These are phyloP conservation scores for Oscheius sp. DNA, from an alignment of 2,888 invertebrate species.

Conservation along the genomic window DNA sequence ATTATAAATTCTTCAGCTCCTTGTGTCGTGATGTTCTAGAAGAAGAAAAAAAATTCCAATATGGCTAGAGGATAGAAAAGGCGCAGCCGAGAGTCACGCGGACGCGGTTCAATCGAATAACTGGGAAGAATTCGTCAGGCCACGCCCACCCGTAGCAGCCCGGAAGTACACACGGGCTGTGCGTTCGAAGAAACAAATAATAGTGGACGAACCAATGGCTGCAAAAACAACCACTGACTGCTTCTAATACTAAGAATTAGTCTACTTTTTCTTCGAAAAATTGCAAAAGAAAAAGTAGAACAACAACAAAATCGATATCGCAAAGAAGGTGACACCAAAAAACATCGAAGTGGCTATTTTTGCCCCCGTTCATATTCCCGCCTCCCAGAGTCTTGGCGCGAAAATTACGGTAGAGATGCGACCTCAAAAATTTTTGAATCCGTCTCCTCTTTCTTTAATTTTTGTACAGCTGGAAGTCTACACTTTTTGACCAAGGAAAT, in stretches of 20 bases:
- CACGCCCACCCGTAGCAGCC: conserved; percentile 38
- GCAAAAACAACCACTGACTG: background rate
- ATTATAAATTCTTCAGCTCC: background rate
- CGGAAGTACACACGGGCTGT: conserved; percentile 26
- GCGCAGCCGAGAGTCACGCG: conserved; percentile 37
- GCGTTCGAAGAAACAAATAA: conserved; percentile 9
- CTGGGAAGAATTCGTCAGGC: conserved; percentile 45
- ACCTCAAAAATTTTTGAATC: too few relatives aligned
- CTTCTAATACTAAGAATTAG: background rate
- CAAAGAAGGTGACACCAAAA: conserved; percentile 44
- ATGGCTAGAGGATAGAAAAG: conserved; percentile 30
- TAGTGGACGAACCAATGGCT: conserved; percentile 31
- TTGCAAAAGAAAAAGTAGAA: conserved; percentile 41
- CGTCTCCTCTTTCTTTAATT: too few relatives aligned
- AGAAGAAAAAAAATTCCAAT: background rate
- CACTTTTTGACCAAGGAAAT: too few relatives aligned
- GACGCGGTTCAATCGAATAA: conserved; percentile 45
- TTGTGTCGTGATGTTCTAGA: background rate
- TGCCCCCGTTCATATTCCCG: background rate
- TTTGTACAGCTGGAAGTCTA: too few relatives aligned
- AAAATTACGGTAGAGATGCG: too few relatives aligned
- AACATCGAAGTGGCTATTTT: conserved; percentile 1
- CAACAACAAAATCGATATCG: conserved; percentile 35
- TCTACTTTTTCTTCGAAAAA: conserved; percentile 11
- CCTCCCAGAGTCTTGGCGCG: too few relatives aligned